Percentiles rank a stretch among this genome's conserved stretches.
These are phyloP conservation scores for Drosophila prolongata DNA, from an alignment of 2,888 invertebrate genomes.

Conservation along the genomic window DNA sequence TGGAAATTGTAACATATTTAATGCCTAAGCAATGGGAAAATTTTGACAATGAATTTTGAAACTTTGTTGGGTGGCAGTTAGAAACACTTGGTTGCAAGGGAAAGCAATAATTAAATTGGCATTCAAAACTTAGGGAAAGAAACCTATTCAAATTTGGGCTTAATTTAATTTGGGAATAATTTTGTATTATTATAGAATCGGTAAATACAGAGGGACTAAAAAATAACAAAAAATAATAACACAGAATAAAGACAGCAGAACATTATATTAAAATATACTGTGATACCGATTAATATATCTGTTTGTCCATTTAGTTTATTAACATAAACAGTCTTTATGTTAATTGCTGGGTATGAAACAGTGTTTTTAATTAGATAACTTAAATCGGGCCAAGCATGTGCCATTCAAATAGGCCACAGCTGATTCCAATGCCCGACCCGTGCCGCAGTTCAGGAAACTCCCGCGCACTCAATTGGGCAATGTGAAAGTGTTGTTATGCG, in stretches of 20 bases:
- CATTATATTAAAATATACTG: too few species aligned
- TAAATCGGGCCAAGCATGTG: conserved; percentile 26
- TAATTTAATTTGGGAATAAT: too few species aligned
- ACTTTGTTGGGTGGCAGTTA: conserved; percentile 7
- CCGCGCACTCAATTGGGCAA: conserved; percentile 29
- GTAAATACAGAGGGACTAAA: too few species aligned
- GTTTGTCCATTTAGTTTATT: too few species aligned
- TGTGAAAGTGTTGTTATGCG: conserved; percentile 70
- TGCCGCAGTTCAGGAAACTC: conserved; percentile 55
- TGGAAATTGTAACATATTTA: conserved; percentile 35
- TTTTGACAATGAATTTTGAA: conserved; percentile 15
- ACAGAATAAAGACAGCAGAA: too few species aligned
- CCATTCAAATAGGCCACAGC: conserved; percentile 18
- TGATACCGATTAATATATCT: too few species aligned
- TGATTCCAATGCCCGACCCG: conserved; percentile 56
- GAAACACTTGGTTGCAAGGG: background rate
- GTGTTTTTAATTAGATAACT: background rate
- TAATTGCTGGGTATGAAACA: too few species aligned
- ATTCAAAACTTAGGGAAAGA: background rate
- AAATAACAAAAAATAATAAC: too few species aligned
- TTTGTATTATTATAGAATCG: too few species aligned
- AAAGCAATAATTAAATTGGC: background rate
- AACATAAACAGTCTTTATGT: too few species aligned
- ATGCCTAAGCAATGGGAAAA: conserved; percentile 36
- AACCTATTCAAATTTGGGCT: too few species aligned